Conservation (phyloP, 2,888 invertebrate genomes). For the Diarsia brunnea region DNA sequence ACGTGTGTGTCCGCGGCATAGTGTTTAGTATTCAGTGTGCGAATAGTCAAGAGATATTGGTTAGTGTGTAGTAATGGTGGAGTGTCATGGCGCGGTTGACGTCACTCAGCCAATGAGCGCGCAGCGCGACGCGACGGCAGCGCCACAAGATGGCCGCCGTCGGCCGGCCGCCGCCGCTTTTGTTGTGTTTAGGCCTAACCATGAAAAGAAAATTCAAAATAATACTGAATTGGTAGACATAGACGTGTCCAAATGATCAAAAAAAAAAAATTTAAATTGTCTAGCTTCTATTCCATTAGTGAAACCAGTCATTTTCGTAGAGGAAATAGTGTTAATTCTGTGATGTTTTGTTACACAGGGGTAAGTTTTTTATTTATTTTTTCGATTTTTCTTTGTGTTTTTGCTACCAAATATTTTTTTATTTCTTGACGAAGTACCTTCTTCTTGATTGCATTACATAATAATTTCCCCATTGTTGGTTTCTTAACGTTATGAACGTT, state of each 20-base stretch:
- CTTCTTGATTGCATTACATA: not conserved
- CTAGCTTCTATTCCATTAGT: constrained; percentile 46
- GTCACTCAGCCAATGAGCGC: constrained; percentile 89
- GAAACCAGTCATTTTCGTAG: constrained; percentile 36
- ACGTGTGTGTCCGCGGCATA: constrained; percentile 67
- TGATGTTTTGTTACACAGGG: constrained; percentile 70
- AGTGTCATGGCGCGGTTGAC: constrained; percentile 89
- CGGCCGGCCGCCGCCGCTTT: constrained; percentile 86
- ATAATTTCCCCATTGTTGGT: not conserved
- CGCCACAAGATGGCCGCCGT: constrained; percentile 90
- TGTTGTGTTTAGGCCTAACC: constrained; percentile 89
- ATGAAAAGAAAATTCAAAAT: constrained; percentile 76
- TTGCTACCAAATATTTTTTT: constrained; percentile 3
- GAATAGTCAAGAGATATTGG: constrained; percentile 71
- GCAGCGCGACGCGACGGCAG: constrained; percentile 84
- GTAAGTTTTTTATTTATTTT: constrained; percentile 69
- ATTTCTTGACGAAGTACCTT: accelerated
- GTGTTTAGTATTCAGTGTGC: constrained; percentile 70
- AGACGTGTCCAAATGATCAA: constrained; percentile 53
- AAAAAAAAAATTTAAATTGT: constrained; percentile 51
- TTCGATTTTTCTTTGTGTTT: constrained; percentile 25
- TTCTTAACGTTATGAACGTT: not conserved
- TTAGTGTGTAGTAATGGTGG: constrained; percentile 84
- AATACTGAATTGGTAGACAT: constrained; percentile 55
- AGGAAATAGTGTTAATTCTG: constrained; percentile 68